Percentiles rank a stretch among this genome's conserved stretches.
These are phyloP conservation scores for Dinothrombium tinctorium DNA, from an alignment of 1,140 invertebrate species.

Conservation along the genomic window DNA sequence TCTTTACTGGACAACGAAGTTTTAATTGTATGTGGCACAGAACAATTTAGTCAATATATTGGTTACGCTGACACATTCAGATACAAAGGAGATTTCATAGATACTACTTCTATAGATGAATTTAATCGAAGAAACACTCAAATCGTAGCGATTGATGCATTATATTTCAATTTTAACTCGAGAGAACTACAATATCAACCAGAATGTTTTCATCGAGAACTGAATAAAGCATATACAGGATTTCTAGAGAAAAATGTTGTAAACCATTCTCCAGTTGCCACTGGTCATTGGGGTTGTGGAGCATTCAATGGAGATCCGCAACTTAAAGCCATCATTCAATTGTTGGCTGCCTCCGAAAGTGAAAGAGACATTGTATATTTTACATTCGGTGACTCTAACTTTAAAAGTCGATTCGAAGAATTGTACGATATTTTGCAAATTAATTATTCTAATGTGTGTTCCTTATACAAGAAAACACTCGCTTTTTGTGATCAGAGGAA, in stretches of 20 bases:
- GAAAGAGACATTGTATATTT: conserved; percentile 44
- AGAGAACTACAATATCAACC: conserved; percentile 21
- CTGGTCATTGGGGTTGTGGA: conserved; percentile 97
- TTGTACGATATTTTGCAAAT: no score
- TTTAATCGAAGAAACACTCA: not conserved
- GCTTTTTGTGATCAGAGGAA: no score
- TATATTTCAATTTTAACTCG: conserved; percentile 10
- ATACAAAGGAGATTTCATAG: conserved; percentile 20
- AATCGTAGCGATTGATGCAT: conserved; percentile 26
- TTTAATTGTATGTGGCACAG: conserved; percentile 34
- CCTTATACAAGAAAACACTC: no score
- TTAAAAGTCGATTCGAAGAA: not conserved
- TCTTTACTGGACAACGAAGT: conserved; percentile 54
- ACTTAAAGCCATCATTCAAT: conserved; percentile 64
- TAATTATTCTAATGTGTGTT: no score
- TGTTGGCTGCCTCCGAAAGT: conserved; percentile 53
- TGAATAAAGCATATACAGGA: conserved; percentile 41
- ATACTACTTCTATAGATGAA: not conserved
- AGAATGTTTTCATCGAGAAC: conserved; percentile 34
- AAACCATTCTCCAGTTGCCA: conserved; percentile 35
- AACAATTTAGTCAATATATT: conserved; percentile 57
- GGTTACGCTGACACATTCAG: conserved; percentile 56
- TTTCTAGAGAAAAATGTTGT: not conserved
- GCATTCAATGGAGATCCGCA: conserved; percentile 64
- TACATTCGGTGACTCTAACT: not conserved